Conservation (phyloP, 2,888 invertebrate genomes). For the Aricia artaxerxes region DNA sequence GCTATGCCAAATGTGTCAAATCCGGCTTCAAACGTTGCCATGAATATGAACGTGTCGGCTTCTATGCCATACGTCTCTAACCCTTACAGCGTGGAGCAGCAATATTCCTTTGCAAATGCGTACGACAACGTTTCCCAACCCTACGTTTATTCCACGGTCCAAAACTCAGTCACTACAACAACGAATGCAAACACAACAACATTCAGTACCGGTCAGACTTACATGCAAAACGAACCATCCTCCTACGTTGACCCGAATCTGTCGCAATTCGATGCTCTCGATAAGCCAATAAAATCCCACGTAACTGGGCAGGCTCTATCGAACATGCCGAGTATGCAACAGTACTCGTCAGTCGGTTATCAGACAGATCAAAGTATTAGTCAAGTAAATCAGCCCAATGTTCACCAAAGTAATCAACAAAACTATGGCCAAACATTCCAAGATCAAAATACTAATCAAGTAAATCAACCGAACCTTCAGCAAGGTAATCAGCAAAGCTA, state of each 20-base stretch:
- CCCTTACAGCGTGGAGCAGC: conserved; percentile 49
- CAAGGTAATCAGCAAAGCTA: not conserved
- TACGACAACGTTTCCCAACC: conserved; percentile 56
- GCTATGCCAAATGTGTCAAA: conserved; percentile 34
- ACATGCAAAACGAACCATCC: conserved; percentile 41
- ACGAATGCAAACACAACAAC: conserved; percentile 48
- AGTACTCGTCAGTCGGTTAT: conserved; percentile 44
- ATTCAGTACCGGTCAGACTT: conserved; percentile 47
- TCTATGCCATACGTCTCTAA: conserved; percentile 36
- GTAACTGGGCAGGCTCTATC: conserved; percentile 67
- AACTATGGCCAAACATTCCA: conserved; percentile 54
- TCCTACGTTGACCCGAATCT: conserved; percentile 46
- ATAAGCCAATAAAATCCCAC: conserved; percentile 72
- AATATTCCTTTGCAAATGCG: conserved; percentile 51
- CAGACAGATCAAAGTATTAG: conserved; percentile 45
- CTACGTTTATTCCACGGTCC: conserved; percentile 58
- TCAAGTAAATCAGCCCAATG: conserved; percentile 36
- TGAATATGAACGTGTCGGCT: conserved; percentile 2
- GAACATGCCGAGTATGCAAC: conserved; percentile 44
- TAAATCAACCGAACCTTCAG: too few relatives aligned
- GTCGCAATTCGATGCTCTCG: conserved; percentile 60
- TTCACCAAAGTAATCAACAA: conserved; percentile 44
- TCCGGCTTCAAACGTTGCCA: conserved; percentile 23
- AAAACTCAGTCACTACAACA: conserved; percentile 49
- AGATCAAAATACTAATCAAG: conserved; percentile 42